A percentile compares a stretch with the other conserved stretches of the same genome.
Evolutionary conservation across 2,888 invertebrate genomes (phyloP).

Genomic region (Synanthedon formicaeformis): DNA sequence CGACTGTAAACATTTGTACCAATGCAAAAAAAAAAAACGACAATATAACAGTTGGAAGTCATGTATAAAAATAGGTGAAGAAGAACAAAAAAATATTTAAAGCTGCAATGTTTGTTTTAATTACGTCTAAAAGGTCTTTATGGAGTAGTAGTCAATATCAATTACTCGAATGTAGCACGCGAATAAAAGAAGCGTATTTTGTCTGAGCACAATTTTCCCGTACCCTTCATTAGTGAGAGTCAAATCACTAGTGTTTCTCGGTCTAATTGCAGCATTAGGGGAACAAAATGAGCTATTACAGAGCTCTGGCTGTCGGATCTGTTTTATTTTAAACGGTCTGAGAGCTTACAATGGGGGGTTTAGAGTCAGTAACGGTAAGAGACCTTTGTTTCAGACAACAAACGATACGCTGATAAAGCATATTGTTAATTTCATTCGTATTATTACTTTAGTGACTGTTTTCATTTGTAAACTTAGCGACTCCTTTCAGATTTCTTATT

Average conservation of each 20-base stretch:
- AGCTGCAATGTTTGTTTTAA: slow-evolving; percentile 24
- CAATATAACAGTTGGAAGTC: slow-evolving; percentile 5
- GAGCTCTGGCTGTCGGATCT: slow-evolving; percentile 29
- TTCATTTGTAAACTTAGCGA: no score
- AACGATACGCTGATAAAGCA: slow-evolving; percentile 1
- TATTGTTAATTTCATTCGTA: not conserved
- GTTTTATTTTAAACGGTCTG: slow-evolving; percentile 46
- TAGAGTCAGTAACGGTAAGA: slow-evolving; percentile 19
- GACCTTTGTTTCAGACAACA: slow-evolving; percentile 24
- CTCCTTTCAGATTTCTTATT: no score
- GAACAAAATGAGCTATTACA: slow-evolving; percentile 51
- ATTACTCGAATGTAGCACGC: slow-evolving; percentile 32
- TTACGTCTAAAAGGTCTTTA: slow-evolving; percentile 25
- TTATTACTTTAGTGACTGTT: no score
- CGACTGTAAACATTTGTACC: slow-evolving; percentile 6
- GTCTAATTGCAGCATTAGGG: slow-evolving; percentile 58
- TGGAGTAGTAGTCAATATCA: slow-evolving; percentile 32
- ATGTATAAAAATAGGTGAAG: slow-evolving; percentile 9
- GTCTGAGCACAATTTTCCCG: slow-evolving; percentile 34
- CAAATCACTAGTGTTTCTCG: slow-evolving; percentile 50
- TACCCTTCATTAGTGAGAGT: slow-evolving; percentile 50
- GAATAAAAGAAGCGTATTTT: slow-evolving; percentile 23
- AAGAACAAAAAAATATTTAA: slow-evolving; percentile 16
- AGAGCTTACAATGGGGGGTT: slow-evolving; percentile 31
- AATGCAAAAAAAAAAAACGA: slow-evolving; percentile 11